Percentiles rank a stretch among this genome's conserved stretches.
phyloP scores from a whole-genome alignment of 2,113 vertebrate species.

The Rhea pennata region DNA sequence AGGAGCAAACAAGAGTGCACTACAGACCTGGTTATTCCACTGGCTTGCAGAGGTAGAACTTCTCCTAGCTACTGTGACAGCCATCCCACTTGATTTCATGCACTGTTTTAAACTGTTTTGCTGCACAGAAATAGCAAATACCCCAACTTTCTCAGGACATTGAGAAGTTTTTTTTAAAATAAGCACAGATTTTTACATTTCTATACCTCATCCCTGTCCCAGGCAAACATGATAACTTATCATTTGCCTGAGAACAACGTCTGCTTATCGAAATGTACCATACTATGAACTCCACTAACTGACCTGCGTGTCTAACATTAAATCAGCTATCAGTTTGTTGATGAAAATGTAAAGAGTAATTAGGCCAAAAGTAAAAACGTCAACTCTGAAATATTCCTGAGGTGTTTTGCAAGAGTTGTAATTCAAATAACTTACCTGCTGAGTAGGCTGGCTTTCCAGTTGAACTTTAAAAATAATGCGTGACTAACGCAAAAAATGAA shows the following conservation, averaged over 20 bases:
- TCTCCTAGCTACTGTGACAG: not conserved
- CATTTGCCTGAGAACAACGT: not conserved
- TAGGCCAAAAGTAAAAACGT: not conserved
- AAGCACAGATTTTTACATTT: not conserved
- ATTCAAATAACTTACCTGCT: accelerated
- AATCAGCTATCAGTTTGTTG: not conserved
- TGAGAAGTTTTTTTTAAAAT: not conserved
- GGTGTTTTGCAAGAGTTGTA: not conserved
- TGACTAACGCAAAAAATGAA: not conserved
- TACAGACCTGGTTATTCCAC: not conserved
- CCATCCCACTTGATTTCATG: not conserved
- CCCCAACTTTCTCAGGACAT: too few species aligned
- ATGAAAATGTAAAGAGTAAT: not conserved
- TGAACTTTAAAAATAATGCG: not conserved
- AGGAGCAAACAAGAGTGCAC: not conserved
- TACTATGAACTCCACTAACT: not conserved
- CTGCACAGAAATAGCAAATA: not conserved
- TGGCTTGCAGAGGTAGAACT: not conserved
- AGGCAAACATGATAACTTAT: not conserved
- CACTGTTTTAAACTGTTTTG: not conserved
- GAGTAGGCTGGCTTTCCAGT: not conserved
- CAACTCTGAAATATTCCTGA: not conserved
- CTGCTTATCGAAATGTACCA: not conserved
- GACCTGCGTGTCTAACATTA: not conserved
- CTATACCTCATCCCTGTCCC: not conserved